Percentiles rank a stretch among this genome's conserved stretches.
phyloP scores from a whole-genome alignment of 2,888 invertebrate species.

The Aphidoletes aphidimyza region DNA sequence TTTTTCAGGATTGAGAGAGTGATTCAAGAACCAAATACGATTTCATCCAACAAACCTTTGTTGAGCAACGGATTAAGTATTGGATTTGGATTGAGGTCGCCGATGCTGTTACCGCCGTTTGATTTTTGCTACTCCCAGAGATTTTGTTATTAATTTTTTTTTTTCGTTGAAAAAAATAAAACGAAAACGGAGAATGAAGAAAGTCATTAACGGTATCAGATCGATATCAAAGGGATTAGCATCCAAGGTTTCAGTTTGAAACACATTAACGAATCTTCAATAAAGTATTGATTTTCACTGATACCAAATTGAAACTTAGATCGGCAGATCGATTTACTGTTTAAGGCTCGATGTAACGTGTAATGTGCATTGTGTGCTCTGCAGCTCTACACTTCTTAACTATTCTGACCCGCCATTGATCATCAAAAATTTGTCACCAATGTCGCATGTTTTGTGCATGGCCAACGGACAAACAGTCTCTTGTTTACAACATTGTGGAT shows the following conservation, averaged over 20 bases:
- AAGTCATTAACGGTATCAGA: slow-evolving; percentile 51
- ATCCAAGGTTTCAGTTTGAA: not conserved
- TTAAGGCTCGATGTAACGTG: too few species aligned
- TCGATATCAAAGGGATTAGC: slow-evolving; percentile 27
- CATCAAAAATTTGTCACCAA: slow-evolving; percentile 23
- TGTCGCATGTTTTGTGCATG: not conserved
- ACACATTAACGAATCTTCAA: not conserved
- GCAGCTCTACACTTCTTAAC: too few species aligned
- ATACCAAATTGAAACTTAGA: not conserved
- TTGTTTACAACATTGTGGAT: too few species aligned
- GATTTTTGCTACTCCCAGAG: not conserved
- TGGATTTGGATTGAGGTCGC: slow-evolving; percentile 15
- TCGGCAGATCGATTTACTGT: slow-evolving; percentile 21
- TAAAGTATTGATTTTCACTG: slow-evolving; percentile 4
- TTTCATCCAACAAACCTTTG: not conserved
- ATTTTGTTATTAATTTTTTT: slow-evolving; percentile 10
- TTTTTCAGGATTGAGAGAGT: too few species aligned
- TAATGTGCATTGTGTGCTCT: too few species aligned
- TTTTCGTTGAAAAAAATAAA: not conserved
- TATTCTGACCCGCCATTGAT: not conserved
- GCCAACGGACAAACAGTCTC: not conserved
- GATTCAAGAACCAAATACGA: not conserved
- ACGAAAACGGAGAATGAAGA: not conserved
- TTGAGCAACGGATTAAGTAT: slow-evolving; percentile 14
- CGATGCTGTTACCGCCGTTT: too few species aligned